Evolutionary conservation across 1,140 invertebrate species (phyloP).

Genomic region (Heliconius congener): DNA sequence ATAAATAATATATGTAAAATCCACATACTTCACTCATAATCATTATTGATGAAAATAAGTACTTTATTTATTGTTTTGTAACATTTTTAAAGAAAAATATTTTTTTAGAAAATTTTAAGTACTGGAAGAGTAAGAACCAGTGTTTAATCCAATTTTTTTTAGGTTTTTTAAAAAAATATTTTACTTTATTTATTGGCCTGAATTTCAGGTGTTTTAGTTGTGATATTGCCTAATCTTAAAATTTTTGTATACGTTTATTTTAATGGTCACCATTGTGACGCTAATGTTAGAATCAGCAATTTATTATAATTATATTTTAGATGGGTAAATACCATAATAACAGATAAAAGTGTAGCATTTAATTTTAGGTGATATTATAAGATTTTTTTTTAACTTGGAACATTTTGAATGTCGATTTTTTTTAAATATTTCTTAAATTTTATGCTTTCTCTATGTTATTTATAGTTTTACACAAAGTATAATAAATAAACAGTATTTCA

Average conservation of each 20-base stretch:
- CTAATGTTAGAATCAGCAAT: constrained; percentile 70
- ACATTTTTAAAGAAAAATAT: no score
- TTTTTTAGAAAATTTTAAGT: no score
- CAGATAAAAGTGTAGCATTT: constrained; percentile 51
- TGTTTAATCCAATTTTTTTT: no score
- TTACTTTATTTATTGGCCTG: constrained; percentile 69
- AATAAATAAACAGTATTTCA: constrained; percentile 78
- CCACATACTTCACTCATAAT: background rate
- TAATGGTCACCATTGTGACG: constrained; percentile 68
- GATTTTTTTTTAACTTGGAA: constrained; percentile 38
- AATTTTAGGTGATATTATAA: constrained; percentile 47
- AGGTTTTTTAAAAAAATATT: no score
- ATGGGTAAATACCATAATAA: constrained; percentile 54
- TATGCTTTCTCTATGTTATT: constrained; percentile 56
- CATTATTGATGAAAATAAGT: constrained; percentile 20
- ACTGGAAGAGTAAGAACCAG: no score
- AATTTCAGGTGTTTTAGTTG: constrained; percentile 69
- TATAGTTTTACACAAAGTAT: constrained; percentile 68
- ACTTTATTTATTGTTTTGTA: constrained; percentile 61
- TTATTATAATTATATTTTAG: constrained; percentile 64
- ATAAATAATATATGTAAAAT: background rate
- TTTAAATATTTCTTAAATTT: constrained; percentile 55
- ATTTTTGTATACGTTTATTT: constrained; percentile 79
- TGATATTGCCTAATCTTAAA: constrained; percentile 78
- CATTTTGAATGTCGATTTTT: constrained; percentile 66